Percentiles rank a stretch among this genome's conserved stretches.
These are phyloP conservation scores for Talpa occidentalis DNA, from an alignment of 2,113 vertebrate species.

Conservation along the genomic window DNA sequence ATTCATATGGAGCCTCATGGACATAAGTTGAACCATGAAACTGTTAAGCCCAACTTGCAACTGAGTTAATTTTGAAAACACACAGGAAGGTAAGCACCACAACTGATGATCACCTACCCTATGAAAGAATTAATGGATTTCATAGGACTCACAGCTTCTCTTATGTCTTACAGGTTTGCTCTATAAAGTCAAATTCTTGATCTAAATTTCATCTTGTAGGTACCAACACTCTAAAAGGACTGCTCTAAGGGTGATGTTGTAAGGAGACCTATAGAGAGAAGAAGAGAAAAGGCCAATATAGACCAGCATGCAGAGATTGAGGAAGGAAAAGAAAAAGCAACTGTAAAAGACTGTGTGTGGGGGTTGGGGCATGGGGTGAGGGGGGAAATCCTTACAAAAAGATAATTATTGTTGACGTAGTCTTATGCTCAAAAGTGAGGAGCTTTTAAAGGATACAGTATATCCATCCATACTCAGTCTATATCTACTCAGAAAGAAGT, in stretches of 20 bases:
- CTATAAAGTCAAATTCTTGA: conserved; percentile 73
- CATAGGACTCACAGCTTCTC: conserved; percentile 73
- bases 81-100: conserved; percentile 20
- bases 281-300: conserved; percentile 79
- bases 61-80: background rate
- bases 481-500: background rate
- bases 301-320: conserved; percentile 65
- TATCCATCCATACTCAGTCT: background rate
- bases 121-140: conserved; percentile 66
- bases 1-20: too few species aligned
- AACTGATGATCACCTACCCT: conserved; percentile 67
- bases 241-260: conserved; percentile 78
- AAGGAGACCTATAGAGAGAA: conserved; percentile 78
- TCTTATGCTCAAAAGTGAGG: background rate
- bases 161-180: conserved; percentile 72
- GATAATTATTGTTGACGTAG: background rate
- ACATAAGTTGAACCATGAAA: background rate
- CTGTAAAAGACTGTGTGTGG: background rate
- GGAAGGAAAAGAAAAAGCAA: conserved; percentile 55
- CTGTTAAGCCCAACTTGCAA: background rate
- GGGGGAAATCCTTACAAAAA: background rate
- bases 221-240: conserved; percentile 77
- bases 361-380: accelerated
- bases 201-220: conserved; percentile 77
- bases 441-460: background rate